These are phyloP conservation scores for Pachydiplax longipennis DNA, from an alignment of 2,888 invertebrate genomes.

Conservation along the genomic window DNA sequence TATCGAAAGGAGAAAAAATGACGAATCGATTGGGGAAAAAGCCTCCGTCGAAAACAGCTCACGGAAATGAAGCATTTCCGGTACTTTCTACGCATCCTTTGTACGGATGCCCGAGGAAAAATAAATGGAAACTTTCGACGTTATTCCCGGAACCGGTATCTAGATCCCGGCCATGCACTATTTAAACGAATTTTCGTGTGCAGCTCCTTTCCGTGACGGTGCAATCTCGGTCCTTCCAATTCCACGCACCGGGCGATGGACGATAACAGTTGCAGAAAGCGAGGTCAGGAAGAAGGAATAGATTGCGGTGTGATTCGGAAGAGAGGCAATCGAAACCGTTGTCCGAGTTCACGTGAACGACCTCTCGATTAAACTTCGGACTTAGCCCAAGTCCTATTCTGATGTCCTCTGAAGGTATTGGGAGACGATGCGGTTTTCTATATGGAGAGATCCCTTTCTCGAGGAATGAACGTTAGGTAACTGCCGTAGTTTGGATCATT, in stretches of 20 bases:
- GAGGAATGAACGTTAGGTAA: background rate
- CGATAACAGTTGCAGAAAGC: background rate
- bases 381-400: background rate
- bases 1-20: no score
- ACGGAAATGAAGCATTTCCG: no score
- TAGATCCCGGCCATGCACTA: background rate
- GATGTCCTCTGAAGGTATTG: background rate
- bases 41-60: no score
- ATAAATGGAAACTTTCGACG: no score
- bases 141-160: background rate
- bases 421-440: background rate
- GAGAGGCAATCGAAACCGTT: background rate
- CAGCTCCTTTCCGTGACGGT: background rate
- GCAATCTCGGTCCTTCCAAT: background rate
- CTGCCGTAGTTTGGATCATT: no score
- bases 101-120: no score
- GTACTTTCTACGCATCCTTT: no score
- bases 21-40: no score
- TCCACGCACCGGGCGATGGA: background rate
- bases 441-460: background rate
- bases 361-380: background rate
- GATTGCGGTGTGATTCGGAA: background rate
- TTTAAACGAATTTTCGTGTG: background rate
- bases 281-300: background rate
- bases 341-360: background rate